Base-by-base conservation (phyloP, 2,888 invertebrate species). In the Phlogophora meticulosa region DNA sequence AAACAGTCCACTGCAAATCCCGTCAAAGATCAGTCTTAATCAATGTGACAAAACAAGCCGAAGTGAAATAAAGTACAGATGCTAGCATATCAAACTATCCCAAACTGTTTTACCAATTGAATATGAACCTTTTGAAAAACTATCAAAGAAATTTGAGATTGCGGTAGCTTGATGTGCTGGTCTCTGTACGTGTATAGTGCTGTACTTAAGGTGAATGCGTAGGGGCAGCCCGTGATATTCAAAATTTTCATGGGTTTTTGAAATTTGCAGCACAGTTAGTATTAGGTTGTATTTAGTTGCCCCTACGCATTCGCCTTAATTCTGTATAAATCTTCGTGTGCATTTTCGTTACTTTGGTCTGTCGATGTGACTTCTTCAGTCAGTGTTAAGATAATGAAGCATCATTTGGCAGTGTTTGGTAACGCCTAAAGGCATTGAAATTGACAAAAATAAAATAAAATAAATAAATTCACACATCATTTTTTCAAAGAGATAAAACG, bases 351-450 rank as follows among this genome's bases (percentile, higher is more conserved):
- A 20, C 7, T 15, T 43, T 43, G 22, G 38, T 45, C n/a, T 53
- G 28, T 80, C 57, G 53, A 76, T 68, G 62, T 62, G 22, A 62
- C 70, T 59, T 66, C 66, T 55, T 48, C 32, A 58, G n/a, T 56
- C 49, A 64, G 59, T 59, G 59, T 61, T 48, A 61, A 17, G 34
- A 20, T 64, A 72, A 58, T 58, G 42, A 83, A 88, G 84, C 86
- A 45, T 83, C 78, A 75, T 78, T 81, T 84, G 89, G 90, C 89
- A 88, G 89, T 89, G 85, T 80, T 80, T 55, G 67, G 76, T 72
- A 70, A 71, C 38, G 55, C 56, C 67, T 59, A 65, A 10, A 7
- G 60, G 68, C 66, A 57, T 64, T n/a, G 7, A 55, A 65, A 43
- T 57, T 20, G 28, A 51, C 42, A 45, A 49, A n/a, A n/a, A n/a